Base-by-base conservation (phyloP, 1,140 invertebrate species). In the Zelostemma sp. region DNA sequence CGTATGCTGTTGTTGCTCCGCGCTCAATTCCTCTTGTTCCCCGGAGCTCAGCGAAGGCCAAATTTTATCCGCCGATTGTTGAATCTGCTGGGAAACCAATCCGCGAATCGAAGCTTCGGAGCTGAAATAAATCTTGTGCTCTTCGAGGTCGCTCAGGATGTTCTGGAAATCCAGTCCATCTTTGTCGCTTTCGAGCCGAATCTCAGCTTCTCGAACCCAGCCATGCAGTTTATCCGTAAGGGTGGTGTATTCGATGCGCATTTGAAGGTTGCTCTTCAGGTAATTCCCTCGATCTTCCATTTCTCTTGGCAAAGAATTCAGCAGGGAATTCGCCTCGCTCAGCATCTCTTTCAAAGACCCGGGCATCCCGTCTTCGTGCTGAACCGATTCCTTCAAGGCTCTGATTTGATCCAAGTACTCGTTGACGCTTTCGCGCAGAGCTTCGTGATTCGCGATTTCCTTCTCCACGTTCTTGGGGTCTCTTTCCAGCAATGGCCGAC, bases 101-200 rank as follows among this genome's bases (percentile, higher is more conserved):
- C 95, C 93, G 16, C 91, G 89, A 70, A 95, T 93, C 28, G 89
- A 88, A 0, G 89, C 85, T 76, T 95, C 93, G 38, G 90, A 91
- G 67, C 90, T 91, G 74, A 95, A 95, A 86, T 93, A 95, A 17
- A 90, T 89, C 82, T 94, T 94, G 75, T 96, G 94, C 71, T 97
- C 93, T 78, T 95, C 91, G 8, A 97, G 85, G 75, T 96, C 93
- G 6, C 89, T 87, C 16, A 92, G 85, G 3, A 96, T 90, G 68
- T 93, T 95, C 71, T 94, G 92, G 79, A 95, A 96, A 78, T 97
- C 93, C 16, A 95, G 90, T 33, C 94, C 95, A 65, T 93, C 90
- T 74, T 94, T 93, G 58, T 91, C 90, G 68, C 91, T 90, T 63
- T 92, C 88, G 5, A 97, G 78, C 16, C 92, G 87, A 47, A 91